phyloP scores from a whole-genome alignment of 1,140 invertebrate species.

The Drosophila paulistorum region DNA sequence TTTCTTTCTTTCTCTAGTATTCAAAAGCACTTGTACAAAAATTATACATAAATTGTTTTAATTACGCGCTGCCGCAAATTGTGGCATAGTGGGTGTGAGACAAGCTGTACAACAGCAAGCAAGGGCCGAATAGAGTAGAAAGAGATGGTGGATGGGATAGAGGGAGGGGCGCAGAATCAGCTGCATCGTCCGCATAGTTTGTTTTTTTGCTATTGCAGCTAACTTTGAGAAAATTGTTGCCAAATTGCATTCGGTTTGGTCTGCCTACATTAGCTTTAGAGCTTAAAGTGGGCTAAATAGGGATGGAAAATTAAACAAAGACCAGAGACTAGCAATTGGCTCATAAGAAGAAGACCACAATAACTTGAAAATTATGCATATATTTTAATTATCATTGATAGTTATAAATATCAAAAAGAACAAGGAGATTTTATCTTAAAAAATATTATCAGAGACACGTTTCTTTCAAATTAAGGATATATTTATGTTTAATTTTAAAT shows the following conservation, averaged over 20 bases:
- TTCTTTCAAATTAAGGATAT: too few relatives aligned
- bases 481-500: too few relatives aligned
- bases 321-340: neutral
- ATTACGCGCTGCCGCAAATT: conserved; percentile 79
- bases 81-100: conserved; percentile 30
- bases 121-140: neutral
- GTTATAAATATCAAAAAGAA: too few relatives aligned
- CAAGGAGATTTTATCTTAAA: too few relatives aligned
- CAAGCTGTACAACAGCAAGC: neutral
- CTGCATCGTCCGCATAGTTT: conserved; percentile 31
- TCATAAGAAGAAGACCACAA: too few relatives aligned
- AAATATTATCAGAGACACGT: too few relatives aligned
- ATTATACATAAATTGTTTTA: conserved; percentile 79
- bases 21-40: conserved; percentile 70
- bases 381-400: too few relatives aligned
- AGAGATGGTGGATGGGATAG: neutral
- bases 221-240: conserved; percentile 72
- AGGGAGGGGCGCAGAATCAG: neutral
- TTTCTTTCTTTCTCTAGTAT: conserved; percentile 18
- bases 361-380: neutral
- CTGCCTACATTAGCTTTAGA: conserved; percentile 42
- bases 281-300: conserved; percentile 35
- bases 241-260: conserved; percentile 70
- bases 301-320: conserved; percentile 1
- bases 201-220: conserved; percentile 44